Conservation (phyloP, 2,113 vertebrate species). For the Calonectris borealis region DNA sequence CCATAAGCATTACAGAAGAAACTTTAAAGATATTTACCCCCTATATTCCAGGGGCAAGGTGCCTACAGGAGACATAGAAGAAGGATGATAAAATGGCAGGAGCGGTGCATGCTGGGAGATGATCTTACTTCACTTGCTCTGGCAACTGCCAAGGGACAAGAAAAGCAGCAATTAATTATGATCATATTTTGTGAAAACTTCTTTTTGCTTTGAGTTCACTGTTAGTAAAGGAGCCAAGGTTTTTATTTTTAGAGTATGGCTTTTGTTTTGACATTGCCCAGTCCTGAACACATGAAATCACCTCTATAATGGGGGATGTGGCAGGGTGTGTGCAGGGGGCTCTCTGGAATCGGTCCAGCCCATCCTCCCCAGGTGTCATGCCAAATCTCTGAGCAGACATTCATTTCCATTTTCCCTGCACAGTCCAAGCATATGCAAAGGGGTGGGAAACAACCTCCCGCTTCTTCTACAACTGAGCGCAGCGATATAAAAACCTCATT, state of each 20-base stretch:
- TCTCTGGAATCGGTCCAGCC: neutral
- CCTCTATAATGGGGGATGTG: neutral
- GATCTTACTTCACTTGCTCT: neutral
- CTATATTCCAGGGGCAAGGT: neutral
- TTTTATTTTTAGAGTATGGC: constrained; percentile 1
- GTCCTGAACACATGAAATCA: neutral
- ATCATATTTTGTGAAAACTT: neutral
- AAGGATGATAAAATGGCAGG: neutral
- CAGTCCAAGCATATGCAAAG: constrained; percentile 46
- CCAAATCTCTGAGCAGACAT: constrained; percentile 5
- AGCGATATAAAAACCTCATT: constrained; percentile 39
- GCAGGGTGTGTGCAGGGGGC: neutral
- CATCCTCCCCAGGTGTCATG: neutral
- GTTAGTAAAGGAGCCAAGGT: neutral
- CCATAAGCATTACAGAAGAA: neutral
- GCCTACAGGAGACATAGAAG: neutral
- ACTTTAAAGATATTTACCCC: neutral
- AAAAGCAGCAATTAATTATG: constrained; percentile 15
- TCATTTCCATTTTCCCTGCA: constrained; percentile 1
- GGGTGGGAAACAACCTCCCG: constrained; percentile 28
- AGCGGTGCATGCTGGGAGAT: neutral
- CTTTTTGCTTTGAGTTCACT: neutral
- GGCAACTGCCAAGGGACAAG: constrained; percentile 8
- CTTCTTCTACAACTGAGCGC: neutral
- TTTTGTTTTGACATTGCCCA: neutral